Evolutionary conservation across 30 jellyfish, hydroid and myxozoan genomes (phyloP).

Genomic region (Sanderia malayensis): DNA sequence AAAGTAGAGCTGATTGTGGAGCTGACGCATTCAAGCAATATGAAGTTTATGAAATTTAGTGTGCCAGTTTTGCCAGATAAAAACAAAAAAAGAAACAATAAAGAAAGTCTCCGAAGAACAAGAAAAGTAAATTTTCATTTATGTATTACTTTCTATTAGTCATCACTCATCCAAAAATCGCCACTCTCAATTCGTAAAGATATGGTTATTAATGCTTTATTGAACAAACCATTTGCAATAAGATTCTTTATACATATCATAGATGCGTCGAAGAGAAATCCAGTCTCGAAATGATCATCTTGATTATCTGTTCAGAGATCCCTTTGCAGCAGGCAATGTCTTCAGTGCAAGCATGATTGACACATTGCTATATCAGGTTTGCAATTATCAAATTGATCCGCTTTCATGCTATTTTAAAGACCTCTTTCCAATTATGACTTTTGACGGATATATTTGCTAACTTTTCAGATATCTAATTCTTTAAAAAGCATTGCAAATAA

Average conservation of each 20-base stretch:
- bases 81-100: slow-evolving; percentile 18
- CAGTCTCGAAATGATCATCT: slow-evolving; percentile 59
- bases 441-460: too few relatives aligned
- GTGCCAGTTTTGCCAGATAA: slow-evolving; percentile 36
- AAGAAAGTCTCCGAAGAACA: slow-evolving; percentile 53
- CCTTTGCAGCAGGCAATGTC: slow-evolving; percentile 79
- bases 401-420: too few relatives aligned
- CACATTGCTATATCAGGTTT: slow-evolving; percentile 63
- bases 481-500: too few relatives aligned
- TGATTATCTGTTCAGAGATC: slow-evolving; percentile 63
- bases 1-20: slow-evolving; percentile 60
- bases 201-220: too few relatives aligned
- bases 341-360: slow-evolving; percentile 84
- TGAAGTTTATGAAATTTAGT: slow-evolving; percentile 67
- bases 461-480: too few relatives aligned
- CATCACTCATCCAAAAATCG: too few relatives aligned
- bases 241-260: too few relatives aligned
- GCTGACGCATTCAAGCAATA: slow-evolving; percentile 66
- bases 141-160: too few relatives aligned
- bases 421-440: too few relatives aligned
- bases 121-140: slow-evolving; percentile 36
- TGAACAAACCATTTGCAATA: too few relatives aligned
- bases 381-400: too few relatives aligned
- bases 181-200: too few relatives aligned
- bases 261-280: slow-evolving; percentile 46